Conservation (phyloP, 37 sponge, comb jelly and placozoan species). For the Eunapius fragilis region DNA sequence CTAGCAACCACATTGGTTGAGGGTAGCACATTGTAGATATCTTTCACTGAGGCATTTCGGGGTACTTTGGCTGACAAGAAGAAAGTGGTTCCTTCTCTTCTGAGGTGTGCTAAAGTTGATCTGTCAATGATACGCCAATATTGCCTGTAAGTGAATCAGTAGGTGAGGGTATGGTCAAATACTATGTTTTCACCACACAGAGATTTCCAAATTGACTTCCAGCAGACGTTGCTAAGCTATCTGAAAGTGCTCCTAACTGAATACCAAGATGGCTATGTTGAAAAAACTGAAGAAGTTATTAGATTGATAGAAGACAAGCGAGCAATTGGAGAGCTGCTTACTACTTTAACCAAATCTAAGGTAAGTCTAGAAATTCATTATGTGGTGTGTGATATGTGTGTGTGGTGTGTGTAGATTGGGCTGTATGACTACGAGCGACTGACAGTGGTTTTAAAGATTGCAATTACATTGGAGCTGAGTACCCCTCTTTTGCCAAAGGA, state of each 20-base stretch:
- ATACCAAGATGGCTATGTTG: constrained; percentile 30
- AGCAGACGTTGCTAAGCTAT: constrained; percentile 14
- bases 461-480: background rate
- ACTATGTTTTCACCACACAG: background rate
- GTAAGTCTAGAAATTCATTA: no score
- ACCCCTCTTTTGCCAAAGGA: background rate
- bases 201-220: background rate
- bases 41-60: constrained; percentile 58
- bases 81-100: constrained; percentile 35
- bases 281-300: constrained; percentile 1
- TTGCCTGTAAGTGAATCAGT: constrained; percentile 12
- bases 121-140: constrained; percentile 17
- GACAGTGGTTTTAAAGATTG: constrained; percentile 36
- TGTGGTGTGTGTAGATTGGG: constrained; percentile 11
- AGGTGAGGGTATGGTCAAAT: background rate
- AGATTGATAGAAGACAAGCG: background rate
- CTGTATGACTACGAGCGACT: constrained; percentile 60
- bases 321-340: background rate
- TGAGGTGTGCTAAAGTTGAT: constrained; percentile 30
- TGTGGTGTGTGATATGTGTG: background rate
- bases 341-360: constrained; percentile 18
- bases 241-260: constrained; percentile 47
- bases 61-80: constrained; percentile 40
- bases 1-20: background rate
- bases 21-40: constrained; percentile 3